Evolutionary conservation across 1,140 invertebrate species (phyloP), one percentile per base, ranked within the genome.

Genomic region (Battus philenor): DNA sequence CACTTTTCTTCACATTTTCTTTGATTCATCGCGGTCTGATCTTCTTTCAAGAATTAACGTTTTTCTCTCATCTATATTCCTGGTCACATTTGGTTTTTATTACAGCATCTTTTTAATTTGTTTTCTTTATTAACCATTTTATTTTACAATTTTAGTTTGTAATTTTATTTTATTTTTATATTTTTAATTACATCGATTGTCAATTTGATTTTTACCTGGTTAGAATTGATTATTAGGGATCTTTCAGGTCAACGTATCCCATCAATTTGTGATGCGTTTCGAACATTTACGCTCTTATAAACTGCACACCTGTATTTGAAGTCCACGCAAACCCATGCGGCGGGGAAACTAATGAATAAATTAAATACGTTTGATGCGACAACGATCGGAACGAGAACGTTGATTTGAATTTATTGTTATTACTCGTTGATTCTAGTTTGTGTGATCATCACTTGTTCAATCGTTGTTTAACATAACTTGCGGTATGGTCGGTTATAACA

Each of bases 261-360:
- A 16, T 41, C 24, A 41, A 41, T 41, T 27, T 41, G 12, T 10
- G 15, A 41, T 41, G 38, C 38, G 24, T 26, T 17, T 10, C 22
- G 22, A 41, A 41, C 38, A 41, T 41, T 27, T 29, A 41, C 38
- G 29, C 38, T 39, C n/a, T 41, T 41, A 39, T 39, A 39, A 41
- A 41, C 29, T 27, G 38, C 24, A 41, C 38, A 41, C 38, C 38
- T 27, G 29, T 27, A 41, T 39, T 34, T 34, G 32, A 34, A 11
- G 2, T 9, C n/a, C 38, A 17, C 2, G 17, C 26, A 26, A 27
- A 17, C 12, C 38, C 13, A 27, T 27, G 16, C 12, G 16, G 22
- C 22, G 9, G 38, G 22, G 24, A 41, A 41, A 41, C 22, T 41
- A 41, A 41, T 41, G 38, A 41, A 41, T 41, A 41, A 41, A 29